These are phyloP conservation scores for Scartelaos histophorus DNA, from an alignment of 2,113 vertebrate species.

Conservation along the genomic window DNA sequence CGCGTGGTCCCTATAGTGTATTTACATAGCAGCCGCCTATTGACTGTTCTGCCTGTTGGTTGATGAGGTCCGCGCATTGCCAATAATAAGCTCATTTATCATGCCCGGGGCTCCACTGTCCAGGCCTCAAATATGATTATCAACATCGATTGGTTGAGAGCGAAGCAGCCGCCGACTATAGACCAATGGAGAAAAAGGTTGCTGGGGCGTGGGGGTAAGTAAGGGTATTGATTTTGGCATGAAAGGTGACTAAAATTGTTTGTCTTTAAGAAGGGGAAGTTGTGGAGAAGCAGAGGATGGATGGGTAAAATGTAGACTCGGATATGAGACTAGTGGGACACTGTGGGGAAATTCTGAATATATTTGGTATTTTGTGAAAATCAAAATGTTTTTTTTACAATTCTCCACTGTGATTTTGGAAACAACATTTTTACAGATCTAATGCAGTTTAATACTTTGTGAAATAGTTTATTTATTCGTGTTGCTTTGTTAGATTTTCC, in stretches of 20 bases:
- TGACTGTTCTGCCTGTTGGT: slow-evolving; percentile 19
- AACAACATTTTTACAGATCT: neutral
- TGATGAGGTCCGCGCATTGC: slow-evolving; percentile 54
- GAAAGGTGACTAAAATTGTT: slow-evolving; percentile 68
- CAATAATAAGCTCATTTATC: slow-evolving; percentile 77
- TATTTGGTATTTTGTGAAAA: neutral
- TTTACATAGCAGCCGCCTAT: slow-evolving; percentile 24
- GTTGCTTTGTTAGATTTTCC: no score
- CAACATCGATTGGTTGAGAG: slow-evolving; percentile 72
- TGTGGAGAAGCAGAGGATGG: slow-evolving; percentile 6
- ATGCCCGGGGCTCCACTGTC: slow-evolving; percentile 49
- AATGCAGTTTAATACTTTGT: neutral
- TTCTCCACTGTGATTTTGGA: neutral
- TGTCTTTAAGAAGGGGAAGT: slow-evolving; percentile 25
- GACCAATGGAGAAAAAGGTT: slow-evolving; percentile 49
- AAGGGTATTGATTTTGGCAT: slow-evolving; percentile 70
- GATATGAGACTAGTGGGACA: neutral
- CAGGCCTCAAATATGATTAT: slow-evolving; percentile 71
- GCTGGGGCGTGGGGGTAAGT: slow-evolving; percentile 55
- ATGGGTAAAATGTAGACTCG: slow-evolving; percentile 1
- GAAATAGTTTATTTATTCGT: no score
- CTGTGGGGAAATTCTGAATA: neutral
- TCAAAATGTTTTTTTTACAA: no score
- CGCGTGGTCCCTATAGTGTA: slow-evolving; percentile 15
- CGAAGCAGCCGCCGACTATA: slow-evolving; percentile 46